Percentiles rank a stretch among this genome's conserved stretches.
phyloP scores from a whole-genome alignment of 2,113 vertebrate genomes.

The Oncorhynchus tshawytscha region DNA sequence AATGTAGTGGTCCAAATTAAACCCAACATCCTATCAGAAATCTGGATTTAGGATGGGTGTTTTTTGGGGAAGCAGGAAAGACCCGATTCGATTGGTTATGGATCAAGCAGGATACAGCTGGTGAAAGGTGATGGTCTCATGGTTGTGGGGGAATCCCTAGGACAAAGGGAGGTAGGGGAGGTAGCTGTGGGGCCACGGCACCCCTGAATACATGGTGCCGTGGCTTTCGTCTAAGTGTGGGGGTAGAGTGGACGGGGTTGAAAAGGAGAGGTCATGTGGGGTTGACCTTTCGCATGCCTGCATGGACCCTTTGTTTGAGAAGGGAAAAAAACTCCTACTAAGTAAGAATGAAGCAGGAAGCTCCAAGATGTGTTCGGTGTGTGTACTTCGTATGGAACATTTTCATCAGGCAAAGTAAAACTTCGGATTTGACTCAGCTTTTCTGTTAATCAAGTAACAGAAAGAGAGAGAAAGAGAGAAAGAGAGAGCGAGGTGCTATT shows the following conservation, averaged over 20 bases:
- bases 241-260: slow-evolving; percentile 23
- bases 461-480: neutral
- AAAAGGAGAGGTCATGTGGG: slow-evolving; percentile 55
- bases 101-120: slow-evolving; percentile 60
- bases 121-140: slow-evolving; percentile 45
- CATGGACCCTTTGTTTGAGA: slow-evolving; percentile 50
- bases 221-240: slow-evolving; percentile 52
- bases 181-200: slow-evolving; percentile 5
- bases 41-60: neutral
- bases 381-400: neutral
- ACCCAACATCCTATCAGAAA: slow-evolving; percentile 10
- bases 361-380: neutral
- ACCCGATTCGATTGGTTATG: slow-evolving; percentile 39
- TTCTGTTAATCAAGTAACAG: neutral
- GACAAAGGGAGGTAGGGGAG: slow-evolving; percentile 43
- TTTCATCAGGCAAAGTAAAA: neutral
- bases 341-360: neutral
- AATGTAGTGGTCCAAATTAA: slow-evolving; percentile 22
- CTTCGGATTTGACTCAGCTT: neutral
- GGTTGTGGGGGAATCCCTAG: slow-evolving; percentile 32
- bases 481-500: neutral
- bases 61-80: slow-evolving; percentile 19
- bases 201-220: slow-evolving; percentile 38
- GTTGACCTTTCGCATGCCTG: slow-evolving; percentile 52
- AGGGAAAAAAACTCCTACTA: slow-evolving; percentile 5